Conservation (phyloP, 2,888 invertebrate species). For the Apocheima hispidaria region DNA sequence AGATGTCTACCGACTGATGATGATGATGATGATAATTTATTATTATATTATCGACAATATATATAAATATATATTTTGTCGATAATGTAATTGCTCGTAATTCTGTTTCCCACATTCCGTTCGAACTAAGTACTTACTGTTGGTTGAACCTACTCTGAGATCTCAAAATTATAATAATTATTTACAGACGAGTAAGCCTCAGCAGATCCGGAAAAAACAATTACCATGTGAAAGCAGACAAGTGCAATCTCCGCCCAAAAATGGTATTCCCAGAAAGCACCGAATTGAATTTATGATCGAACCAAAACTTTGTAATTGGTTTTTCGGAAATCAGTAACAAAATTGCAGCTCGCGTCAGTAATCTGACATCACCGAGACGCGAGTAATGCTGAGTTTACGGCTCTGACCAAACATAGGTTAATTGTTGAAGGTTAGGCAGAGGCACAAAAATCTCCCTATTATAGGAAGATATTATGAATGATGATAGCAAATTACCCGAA, state of each 20-base stretch:
- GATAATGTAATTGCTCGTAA: not conserved
- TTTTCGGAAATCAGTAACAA: constrained; percentile 51
- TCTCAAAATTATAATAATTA: constrained; percentile 25
- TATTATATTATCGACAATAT: too few species aligned
- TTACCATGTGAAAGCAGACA: constrained; percentile 35
- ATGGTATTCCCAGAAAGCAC: constrained; percentile 50
- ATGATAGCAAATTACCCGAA: too few species aligned
- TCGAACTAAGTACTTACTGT: not conserved
- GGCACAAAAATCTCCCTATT: too few species aligned
- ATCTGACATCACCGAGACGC: constrained; percentile 41
- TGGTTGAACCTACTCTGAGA: not conserved
- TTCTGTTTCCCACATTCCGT: not conserved
- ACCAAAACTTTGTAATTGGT: constrained; percentile 53
- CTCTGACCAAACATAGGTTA: constrained; percentile 31
- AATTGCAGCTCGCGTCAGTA: constrained; percentile 40
- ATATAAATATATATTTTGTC: not conserved
- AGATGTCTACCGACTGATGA: too few species aligned
- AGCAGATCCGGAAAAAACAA: constrained; percentile 15
- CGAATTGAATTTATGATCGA: constrained; percentile 58
- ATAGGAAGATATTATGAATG: too few species aligned
- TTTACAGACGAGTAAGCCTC: constrained; percentile 15
- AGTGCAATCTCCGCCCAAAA: constrained; percentile 35
- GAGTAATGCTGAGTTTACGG: constrained; percentile 35
- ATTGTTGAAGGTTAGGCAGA: constrained; percentile 12
- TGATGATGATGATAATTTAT: too few species aligned